phyloP scores from a whole-genome alignment of 2,113 vertebrate species.

The Cephalophus harveyi region DNA sequence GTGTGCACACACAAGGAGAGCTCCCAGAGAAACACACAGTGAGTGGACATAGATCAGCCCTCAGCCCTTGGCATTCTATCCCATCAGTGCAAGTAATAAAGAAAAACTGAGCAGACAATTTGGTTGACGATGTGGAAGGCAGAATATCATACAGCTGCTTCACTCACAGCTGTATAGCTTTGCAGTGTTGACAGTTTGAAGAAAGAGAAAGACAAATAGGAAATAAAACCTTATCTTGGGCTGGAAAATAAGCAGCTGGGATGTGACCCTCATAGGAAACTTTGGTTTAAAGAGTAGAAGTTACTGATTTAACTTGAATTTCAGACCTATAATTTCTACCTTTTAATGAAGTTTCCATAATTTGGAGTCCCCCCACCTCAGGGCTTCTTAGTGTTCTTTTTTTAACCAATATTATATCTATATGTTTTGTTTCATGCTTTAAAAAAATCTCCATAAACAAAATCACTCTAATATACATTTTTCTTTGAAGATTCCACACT shows the following conservation, averaged over 20 bases:
- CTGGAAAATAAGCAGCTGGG: constrained; percentile 52
- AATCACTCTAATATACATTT: constrained; percentile 41
- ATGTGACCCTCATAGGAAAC: constrained; percentile 41
- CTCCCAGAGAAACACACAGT: neutral
- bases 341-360: constrained; percentile 63
- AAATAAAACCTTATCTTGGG: constrained; percentile 61
- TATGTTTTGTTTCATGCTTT: constrained; percentile 53
- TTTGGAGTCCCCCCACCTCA: neutral
- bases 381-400: neutral
- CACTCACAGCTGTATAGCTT: constrained; percentile 70
- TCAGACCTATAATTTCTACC: constrained; percentile 65
- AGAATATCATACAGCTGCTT: constrained; percentile 66
- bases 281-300: constrained; percentile 53
- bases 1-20: neutral
- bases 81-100: neutral
- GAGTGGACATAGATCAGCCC: neutral
- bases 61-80: neutral
- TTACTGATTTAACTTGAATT: constrained; percentile 66
- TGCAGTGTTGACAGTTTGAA: constrained; percentile 64
- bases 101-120: constrained; percentile 47
- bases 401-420: constrained; percentile 46
- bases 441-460: constrained; percentile 55
- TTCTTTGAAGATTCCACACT: neutral
- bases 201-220: constrained; percentile 38
- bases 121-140: constrained; percentile 48